phyloP scores from a whole-genome alignment of 1,140 invertebrate species.

The Drosophila bocqueti region DNA sequence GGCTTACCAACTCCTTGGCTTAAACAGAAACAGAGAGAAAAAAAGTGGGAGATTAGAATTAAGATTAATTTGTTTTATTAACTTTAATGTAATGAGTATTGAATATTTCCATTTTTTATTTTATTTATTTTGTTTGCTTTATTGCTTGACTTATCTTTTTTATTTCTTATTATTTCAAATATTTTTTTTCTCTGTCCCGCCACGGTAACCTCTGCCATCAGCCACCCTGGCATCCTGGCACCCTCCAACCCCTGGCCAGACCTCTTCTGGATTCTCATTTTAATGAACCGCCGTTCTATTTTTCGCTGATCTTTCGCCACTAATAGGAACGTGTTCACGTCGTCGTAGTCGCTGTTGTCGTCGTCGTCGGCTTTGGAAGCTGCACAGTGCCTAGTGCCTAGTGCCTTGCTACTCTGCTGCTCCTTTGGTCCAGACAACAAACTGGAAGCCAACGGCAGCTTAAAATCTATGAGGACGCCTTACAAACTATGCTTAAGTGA shows the following conservation, averaged over 20 bases:
- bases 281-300: slow-evolving; percentile 85
- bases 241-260: slow-evolving; percentile 28
- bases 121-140: neutral
- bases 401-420: slow-evolving; percentile 12
- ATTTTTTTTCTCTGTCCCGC: neutral
- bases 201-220: slow-evolving; percentile 41
- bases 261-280: slow-evolving; percentile 76
- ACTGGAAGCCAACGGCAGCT: slow-evolving; percentile 70
- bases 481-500: slow-evolving; percentile 85
- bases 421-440: slow-evolving; percentile 59
- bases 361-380: slow-evolving; percentile 24
- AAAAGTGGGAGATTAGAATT: neutral
- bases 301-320: slow-evolving; percentile 85
- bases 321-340: slow-evolving; percentile 83
- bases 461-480: slow-evolving; percentile 84
- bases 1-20: slow-evolving; percentile 58
- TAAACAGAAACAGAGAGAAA: slow-evolving; percentile 18
- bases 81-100: too few species aligned
- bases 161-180: neutral
- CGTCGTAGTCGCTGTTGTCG: slow-evolving; percentile 51
- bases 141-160: too few species aligned
- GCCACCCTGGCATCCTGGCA: slow-evolving; percentile 22
- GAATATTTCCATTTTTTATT: neutral
- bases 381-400: slow-evolving; percentile 18
- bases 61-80: neutral